Percentiles rank a stretch among this genome's conserved stretches.
These are phyloP conservation scores for Scolopax mira DNA, from an alignment of 2,113 vertebrate genomes.

Conservation along the genomic window DNA sequence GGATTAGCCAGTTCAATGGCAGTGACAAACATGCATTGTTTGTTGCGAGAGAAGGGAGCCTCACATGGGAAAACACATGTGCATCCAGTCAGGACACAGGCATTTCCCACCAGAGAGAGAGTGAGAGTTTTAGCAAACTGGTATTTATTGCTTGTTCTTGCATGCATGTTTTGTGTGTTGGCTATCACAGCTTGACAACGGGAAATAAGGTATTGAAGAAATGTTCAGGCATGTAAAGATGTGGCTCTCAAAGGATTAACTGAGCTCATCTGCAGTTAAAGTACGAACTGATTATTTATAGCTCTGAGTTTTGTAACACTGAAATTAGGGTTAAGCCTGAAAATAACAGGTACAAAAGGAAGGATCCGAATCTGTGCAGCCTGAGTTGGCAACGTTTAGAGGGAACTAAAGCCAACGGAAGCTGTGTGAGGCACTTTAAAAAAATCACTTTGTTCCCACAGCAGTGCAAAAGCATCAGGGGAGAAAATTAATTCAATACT, in stretches of 20 bases:
- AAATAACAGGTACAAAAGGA: constrained; percentile 49
- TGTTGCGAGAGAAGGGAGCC: background rate
- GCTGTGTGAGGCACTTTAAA: constrained; percentile 45
- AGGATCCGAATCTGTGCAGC: constrained; percentile 8
- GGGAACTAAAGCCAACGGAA: constrained; percentile 46
- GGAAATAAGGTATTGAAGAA: constrained; percentile 32
- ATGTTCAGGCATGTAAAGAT: background rate
- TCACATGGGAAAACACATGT: constrained; percentile 17
- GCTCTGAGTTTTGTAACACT: background rate
- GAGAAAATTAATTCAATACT: constrained; percentile 25
- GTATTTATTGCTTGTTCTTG: constrained; percentile 48
- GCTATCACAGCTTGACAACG: constrained; percentile 2
- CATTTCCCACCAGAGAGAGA: background rate
- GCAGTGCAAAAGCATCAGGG: constrained; percentile 16
- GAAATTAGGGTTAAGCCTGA: constrained; percentile 38
- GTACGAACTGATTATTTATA: constrained; percentile 39
- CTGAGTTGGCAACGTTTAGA: constrained; percentile 36
- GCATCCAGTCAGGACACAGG: background rate
- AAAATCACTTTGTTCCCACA: constrained; percentile 49
- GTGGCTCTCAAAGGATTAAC: constrained; percentile 23
- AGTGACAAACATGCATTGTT: background rate
- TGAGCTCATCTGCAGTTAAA: background rate
- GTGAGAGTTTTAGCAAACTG: background rate
- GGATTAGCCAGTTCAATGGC: constrained; percentile 34
- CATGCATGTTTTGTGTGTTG: background rate